Base-by-base conservation (phyloP, 2,113 vertebrate species). In the Dicerorhinus sumatrensis region DNA sequence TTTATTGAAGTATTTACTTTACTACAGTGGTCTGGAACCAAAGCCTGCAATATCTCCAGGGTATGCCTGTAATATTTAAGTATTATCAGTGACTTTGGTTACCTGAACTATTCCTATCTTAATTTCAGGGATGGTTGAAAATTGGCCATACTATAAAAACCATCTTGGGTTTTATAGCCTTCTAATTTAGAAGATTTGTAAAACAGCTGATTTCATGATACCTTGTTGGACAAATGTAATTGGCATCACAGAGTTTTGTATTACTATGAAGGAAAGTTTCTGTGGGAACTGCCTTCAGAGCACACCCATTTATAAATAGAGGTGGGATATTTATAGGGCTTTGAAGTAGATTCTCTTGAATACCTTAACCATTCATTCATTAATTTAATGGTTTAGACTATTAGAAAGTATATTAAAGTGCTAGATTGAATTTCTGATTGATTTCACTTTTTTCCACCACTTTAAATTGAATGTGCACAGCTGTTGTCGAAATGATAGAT, bases 341-440 rank as follows among this genome's bases (percentile, higher is more conserved):
- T 42, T 54, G 42, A 87, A 95, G 80, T 29, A 51, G 9, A 13
- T 56, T 90, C 84, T 54, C 73, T 67, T 75, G 25, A 60, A 0
- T 81, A 51, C 48, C 10, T 51, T 90, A 54, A 14, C 20, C 31
- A 36, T 58, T 58, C 31, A 36, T 58, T 58, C 31, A 48, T 92
- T 77, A 14, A 67, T 33, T 93, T 89, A 21, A 65, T 91, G 25
- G 89, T n/a, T 48, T 86, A 46, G 39, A 4, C 3, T 3, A 27
- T 82, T 93, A 63, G 36, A 14, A 72, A 4, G 36, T 21, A 20
- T 23, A 67, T 92, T 67, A 67, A 27, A 94, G 77, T 88, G 29
- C 91, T 94, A 21, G 85, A 77, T 2, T 21, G 76, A 51, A 63
- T 92, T 96, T 97, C 67, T 91, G 36, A 2, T 67, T 33, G 16